Percentiles rank a stretch among this genome's conserved stretches.
Conservation (phyloP, 2,113 vertebrate genomes). For the Pseudonaja textilis region DNA sequence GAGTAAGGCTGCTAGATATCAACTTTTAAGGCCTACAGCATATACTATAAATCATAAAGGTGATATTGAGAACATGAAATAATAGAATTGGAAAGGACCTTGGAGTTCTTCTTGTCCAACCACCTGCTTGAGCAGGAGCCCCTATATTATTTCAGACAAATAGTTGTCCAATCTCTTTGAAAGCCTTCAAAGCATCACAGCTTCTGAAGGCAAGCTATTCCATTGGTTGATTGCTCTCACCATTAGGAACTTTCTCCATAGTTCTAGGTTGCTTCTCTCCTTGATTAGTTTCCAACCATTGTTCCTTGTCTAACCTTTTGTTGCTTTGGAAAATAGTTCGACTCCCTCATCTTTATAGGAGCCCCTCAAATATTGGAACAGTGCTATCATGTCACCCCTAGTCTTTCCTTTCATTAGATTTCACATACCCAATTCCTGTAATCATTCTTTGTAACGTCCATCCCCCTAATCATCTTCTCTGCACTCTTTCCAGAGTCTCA, state of each 20-base stretch:
- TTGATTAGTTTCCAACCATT: background rate
- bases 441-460: background rate
- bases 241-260: background rate
- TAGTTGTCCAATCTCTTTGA: background rate
- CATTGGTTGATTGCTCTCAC: background rate
- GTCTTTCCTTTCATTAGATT: background rate
- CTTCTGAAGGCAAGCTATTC: background rate
- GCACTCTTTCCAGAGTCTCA: background rate
- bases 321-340: background rate
- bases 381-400: background rate
- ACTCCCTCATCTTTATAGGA: background rate
- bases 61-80: background rate
- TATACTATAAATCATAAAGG: background rate
- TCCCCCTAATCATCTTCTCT: background rate
- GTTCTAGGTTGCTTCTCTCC: background rate
- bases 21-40: background rate
- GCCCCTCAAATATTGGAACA: background rate
- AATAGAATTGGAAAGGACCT: background rate
- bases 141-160: background rate
- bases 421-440: background rate
- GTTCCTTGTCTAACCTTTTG: background rate
- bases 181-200: background rate
- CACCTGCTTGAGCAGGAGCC: background rate
- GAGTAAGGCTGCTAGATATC: background rate
- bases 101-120: background rate